Evolutionary conservation across 1,140 invertebrate genomes (phyloP), one percentile per base, ranked within the genome.

Genomic region (Cydia pomonella): DNA sequence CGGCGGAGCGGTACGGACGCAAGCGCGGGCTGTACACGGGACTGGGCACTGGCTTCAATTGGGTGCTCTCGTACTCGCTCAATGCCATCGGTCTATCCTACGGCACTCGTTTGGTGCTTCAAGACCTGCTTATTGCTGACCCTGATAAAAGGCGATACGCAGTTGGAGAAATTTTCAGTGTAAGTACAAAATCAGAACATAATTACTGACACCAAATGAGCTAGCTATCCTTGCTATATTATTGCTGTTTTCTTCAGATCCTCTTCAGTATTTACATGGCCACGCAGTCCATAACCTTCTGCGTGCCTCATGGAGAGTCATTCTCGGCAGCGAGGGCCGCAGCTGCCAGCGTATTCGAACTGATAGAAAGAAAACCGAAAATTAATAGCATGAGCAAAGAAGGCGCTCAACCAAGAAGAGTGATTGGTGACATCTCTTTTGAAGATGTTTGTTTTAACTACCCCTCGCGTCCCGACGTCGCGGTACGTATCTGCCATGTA

Each of bases 261-360:
- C 95, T 97, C 78, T 97, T 97, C 92, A 95, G 95, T 76, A 95
- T 97, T 4, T 93, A 98, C 80, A 95, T 96, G 90, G 97, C 96
- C 5, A 96, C 97, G 0, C 97, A 98, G 85, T 96, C 96, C 62
- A 94, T 98, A 13, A 96, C 97, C 66, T 94, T 97, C 79, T 95
- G 96, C 23, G 94, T 96, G 9, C 97, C 97, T 0, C 96, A 96
- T 84, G 89, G 97, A 0, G 95, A 96, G 86, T 94, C 94, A 2
- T 96, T 96, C 76, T 93, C 91, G 0, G 74, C 84, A 0, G 89
- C 89, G 0, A 79, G 87, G 0, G 90, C 85, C 10, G 90, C 89
- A 0, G 88, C 89, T 0, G 74, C 84, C 12, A 87, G 86, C 71
- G 77, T 92, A 13, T 91, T 91, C 74, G 77, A 84, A 10, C 66